A percentile compares a stretch with the other conserved stretches of the same genome.
These are phyloP conservation scores for Actinia tenebrosa DNA, from an alignment of 64 coral and sea anemone genomes.

Conservation along the genomic window DNA sequence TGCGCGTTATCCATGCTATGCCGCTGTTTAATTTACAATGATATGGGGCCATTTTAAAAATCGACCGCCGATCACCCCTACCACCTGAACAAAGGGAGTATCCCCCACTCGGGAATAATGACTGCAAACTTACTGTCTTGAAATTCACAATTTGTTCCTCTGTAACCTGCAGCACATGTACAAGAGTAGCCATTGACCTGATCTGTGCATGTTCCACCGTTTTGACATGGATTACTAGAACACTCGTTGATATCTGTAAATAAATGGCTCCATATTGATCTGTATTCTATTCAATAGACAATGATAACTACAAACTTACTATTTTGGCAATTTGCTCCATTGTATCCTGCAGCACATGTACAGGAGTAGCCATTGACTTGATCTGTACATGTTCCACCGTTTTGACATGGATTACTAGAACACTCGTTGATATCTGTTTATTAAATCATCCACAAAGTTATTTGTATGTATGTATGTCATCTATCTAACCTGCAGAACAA, in stretches of 20 bases:
- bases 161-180: slow-evolving; percentile 6
- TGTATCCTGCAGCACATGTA: slow-evolving; percentile 11
- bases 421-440: background rate
- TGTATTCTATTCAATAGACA: background rate
- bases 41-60: too few relatives aligned
- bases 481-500: background rate
- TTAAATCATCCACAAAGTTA: too few relatives aligned
- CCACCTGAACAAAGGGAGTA: too few relatives aligned
- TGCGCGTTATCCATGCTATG: too few relatives aligned
- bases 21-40: too few relatives aligned
- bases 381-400: background rate
- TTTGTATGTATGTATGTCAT: too few relatives aligned
- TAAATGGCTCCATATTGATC: too few relatives aligned
- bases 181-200: background rate
- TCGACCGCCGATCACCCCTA: too few relatives aligned
- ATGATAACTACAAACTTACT: background rate
- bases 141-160: background rate
- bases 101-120: background rate
- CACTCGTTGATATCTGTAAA: background rate
- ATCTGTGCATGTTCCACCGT: background rate
- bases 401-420: background rate
- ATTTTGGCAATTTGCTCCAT: background rate
- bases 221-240: too few relatives aligned
- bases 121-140: background rate
- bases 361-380: background rate